Evolutionary conservation across 2,113 vertebrate species (phyloP).

Genomic region (Ptychochromis oligacanthus): DNA sequence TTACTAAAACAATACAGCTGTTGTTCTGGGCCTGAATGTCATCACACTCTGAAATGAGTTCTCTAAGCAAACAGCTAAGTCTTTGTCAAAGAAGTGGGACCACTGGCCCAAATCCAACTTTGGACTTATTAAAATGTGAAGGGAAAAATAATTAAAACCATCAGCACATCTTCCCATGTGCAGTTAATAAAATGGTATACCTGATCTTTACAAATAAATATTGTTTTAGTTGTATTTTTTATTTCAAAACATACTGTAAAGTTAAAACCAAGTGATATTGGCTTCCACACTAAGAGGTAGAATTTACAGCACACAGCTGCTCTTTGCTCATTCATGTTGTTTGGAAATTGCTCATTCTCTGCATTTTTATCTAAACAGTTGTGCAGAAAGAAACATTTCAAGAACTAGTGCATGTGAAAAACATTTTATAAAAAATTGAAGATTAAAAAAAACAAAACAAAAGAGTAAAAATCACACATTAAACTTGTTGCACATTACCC

Average conservation of each 20-base stretch:
- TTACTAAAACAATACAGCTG: conserved; percentile 46
- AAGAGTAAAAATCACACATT: conserved; percentile 72
- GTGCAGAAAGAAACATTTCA: conserved; percentile 71
- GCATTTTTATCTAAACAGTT: conserved; percentile 59
- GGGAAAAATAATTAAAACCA: not conserved
- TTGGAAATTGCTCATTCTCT: conserved; percentile 37
- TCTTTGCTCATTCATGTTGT: conserved; percentile 62
- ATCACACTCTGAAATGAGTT: conserved; percentile 36
- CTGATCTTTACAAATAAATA: not conserved
- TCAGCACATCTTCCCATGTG: not conserved
- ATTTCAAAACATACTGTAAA: not conserved
- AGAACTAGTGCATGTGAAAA: conserved; percentile 67
- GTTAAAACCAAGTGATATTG: conserved; percentile 40
- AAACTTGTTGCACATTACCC: conserved; percentile 77
- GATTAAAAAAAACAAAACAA: conserved; percentile 34
- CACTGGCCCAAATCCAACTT: conserved; percentile 1
- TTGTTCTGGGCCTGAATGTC: conserved; percentile 49
- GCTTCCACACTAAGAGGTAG: conserved; percentile 28
- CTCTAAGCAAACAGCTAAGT: conserved; percentile 48
- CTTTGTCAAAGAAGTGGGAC: conserved; percentile 58
- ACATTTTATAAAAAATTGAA: conserved; percentile 70
- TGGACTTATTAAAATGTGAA: not conserved
- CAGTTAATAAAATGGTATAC: not conserved
- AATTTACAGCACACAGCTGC: conserved; percentile 9
- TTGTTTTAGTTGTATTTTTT: not conserved